Evolutionary conservation across 2,888 invertebrate species (phyloP).

Genomic region (Phalera bucephala): DNA sequence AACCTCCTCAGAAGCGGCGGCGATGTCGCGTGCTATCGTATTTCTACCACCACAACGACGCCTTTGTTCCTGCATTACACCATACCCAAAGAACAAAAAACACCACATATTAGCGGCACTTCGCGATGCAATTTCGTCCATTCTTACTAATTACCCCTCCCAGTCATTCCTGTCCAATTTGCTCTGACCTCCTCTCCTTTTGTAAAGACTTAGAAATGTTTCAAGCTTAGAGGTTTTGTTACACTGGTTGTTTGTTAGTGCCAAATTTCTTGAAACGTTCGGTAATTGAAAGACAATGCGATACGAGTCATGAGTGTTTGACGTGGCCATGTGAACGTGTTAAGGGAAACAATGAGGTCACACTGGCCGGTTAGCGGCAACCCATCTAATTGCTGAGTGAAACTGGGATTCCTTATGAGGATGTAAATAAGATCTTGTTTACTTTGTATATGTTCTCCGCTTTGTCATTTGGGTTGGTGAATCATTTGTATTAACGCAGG

Average conservation of each 20-base stretch:
- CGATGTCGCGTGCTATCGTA: conserved; percentile 75
- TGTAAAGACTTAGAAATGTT: conserved; percentile 9
- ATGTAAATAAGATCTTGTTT: no score
- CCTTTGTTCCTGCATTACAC: conserved; percentile 49
- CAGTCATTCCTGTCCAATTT: conserved; percentile 19
- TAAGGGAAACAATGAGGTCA: conserved; percentile 59
- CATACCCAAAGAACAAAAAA: conserved; percentile 59
- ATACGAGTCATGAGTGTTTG: conserved; percentile 65
- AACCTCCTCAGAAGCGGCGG: conserved; percentile 46
- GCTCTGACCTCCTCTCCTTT: conserved; percentile 18
- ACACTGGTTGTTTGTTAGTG: conserved; percentile 47
- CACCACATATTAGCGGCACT: conserved; percentile 71
- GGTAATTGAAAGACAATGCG: conserved; percentile 77
- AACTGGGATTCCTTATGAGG: conserved; percentile 18
- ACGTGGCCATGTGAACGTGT: conserved; percentile 57
- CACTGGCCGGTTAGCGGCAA: conserved; percentile 32
- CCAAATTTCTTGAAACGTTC: conserved; percentile 73
- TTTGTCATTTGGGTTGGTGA: no score
- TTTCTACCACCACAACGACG: conserved; percentile 62
- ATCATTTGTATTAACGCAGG: no score
- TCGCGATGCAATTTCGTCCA: conserved; percentile 66
- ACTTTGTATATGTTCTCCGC: no score
- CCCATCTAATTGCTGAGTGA: conserved; percentile 32
- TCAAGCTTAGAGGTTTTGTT: conserved; percentile 26
- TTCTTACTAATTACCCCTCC: conserved; percentile 62